Evolutionary conservation across 1,140 invertebrate species (phyloP).

Genomic region (Pogonomyrmex barbatus): DNA sequence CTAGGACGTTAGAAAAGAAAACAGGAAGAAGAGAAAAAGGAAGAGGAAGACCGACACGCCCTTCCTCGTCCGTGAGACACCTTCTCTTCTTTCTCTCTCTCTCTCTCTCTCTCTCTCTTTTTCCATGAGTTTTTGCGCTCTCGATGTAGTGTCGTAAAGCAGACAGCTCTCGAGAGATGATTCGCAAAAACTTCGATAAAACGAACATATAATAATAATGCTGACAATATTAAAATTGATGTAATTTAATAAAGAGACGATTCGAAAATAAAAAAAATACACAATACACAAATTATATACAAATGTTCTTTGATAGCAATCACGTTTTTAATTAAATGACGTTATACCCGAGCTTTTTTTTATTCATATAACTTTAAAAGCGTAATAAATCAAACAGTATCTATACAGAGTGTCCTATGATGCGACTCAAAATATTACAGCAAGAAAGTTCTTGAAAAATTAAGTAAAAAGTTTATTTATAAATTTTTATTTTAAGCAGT

Average conservation of each 20-base stretch:
- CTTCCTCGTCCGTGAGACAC: no score
- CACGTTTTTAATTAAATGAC: background rate
- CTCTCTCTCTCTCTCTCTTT: background rate
- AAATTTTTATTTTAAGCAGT: no score
- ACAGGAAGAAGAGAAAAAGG: no score
- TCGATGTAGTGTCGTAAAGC: constrained; percentile 34
- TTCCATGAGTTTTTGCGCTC: constrained; percentile 33
- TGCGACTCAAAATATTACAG: no score
- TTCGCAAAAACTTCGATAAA: background rate
- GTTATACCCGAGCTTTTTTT: background rate
- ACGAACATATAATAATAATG: background rate
- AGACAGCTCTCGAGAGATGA: background rate
- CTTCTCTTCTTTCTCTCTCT: no score
- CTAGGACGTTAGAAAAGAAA: no score
- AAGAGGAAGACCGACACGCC: no score
- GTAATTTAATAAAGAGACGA: background rate
- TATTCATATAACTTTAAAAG: background rate
- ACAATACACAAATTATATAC: background rate
- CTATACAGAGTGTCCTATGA: background rate
- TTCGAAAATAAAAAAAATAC: constrained; percentile 8
- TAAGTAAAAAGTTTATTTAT: no score
- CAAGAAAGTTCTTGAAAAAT: no score
- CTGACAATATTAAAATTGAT: constrained; percentile 11
- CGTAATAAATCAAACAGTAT: background rate
- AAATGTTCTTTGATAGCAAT: background rate